Percentiles rank a stretch among this genome's conserved stretches.
Conservation (phyloP, 2,113 vertebrate genomes). For the Athene cunicularia region DNA sequence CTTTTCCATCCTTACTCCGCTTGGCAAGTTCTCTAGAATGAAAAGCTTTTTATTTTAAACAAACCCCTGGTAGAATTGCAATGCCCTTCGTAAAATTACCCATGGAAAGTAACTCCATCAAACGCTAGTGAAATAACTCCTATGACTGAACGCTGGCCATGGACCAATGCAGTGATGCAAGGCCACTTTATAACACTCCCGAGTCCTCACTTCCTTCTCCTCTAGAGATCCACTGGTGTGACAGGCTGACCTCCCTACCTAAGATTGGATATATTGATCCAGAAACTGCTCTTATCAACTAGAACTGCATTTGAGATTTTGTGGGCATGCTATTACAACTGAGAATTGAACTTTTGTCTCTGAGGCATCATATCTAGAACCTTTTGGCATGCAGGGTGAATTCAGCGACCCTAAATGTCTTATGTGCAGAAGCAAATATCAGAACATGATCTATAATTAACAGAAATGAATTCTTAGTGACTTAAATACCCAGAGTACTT, state of each 20-base stretch:
- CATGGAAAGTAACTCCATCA: neutral
- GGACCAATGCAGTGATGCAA: neutral
- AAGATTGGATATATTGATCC: constrained; percentile 76
- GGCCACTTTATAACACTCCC: neutral
- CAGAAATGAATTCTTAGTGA: neutral
- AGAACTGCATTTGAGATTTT: constrained; percentile 31
- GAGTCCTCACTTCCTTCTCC: constrained; percentile 39
- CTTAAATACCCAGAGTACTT: constrained; percentile 35
- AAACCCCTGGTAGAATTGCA: neutral
- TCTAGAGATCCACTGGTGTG: constrained; percentile 62
- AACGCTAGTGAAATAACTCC: neutral
- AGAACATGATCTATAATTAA: constrained; percentile 55
- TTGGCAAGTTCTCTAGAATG: neutral
- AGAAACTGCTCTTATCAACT: constrained; percentile 65
- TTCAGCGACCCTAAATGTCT: constrained; percentile 52
- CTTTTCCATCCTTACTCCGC: neutral
- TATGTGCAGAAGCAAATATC: constrained; percentile 39
- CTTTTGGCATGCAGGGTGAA: constrained; percentile 44
- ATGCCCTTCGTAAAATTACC: neutral
- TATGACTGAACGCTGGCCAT: neutral
- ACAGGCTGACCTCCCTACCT: constrained; percentile 69
- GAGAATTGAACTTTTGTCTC: constrained; percentile 55
- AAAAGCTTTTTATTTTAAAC: neutral
- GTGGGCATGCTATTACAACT: constrained; percentile 29
- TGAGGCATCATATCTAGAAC: neutral